These are phyloP conservation scores for Linepithema humile DNA, from an alignment of 1,140 invertebrate genomes.

Conservation along the genomic window DNA sequence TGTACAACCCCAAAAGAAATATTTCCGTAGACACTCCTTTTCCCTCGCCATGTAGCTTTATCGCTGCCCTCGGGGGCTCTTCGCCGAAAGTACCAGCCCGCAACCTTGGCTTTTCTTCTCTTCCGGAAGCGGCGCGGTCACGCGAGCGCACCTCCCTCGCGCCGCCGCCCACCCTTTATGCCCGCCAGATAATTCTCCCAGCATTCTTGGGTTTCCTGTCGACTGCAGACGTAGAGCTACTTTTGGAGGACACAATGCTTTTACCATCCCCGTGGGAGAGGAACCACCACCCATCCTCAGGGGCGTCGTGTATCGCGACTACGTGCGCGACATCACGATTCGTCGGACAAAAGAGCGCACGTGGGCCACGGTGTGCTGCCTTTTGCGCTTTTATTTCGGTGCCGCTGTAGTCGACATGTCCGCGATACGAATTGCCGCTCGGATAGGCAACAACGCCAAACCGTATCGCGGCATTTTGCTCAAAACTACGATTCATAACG, in stretches of 20 bases:
- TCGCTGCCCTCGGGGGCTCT: constrained; percentile 21
- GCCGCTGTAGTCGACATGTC: constrained; percentile 30
- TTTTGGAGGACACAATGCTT: constrained; percentile 51
- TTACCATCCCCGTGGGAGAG: background rate
- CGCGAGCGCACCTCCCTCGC: constrained; percentile 16
- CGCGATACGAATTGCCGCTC: constrained; percentile 50
- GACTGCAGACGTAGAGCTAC: constrained; percentile 38
- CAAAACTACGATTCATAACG: background rate
- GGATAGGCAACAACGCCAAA: constrained; percentile 24
- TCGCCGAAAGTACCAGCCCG: constrained; percentile 7
- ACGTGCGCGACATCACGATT: constrained; percentile 52
- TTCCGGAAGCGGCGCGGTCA: constrained; percentile 32
- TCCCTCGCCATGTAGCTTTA: constrained; percentile 2
- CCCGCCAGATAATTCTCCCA: constrained; percentile 40
- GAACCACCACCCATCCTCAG: background rate
- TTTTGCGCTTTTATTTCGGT: constrained; percentile 47
- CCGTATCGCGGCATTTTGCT: background rate
- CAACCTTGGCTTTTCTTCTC: constrained; percentile 33
- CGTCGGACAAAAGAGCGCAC: constrained; percentile 40
- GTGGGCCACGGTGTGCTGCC: background rate
- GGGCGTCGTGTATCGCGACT: constrained; percentile 45
- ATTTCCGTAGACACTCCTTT: background rate
- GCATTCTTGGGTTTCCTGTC: constrained; percentile 54
- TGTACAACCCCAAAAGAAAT: background rate
- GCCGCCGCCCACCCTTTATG: background rate